Evolutionary conservation across 2,113 vertebrate genomes (phyloP).

Genomic region (Tauraco erythrolophus): DNA sequence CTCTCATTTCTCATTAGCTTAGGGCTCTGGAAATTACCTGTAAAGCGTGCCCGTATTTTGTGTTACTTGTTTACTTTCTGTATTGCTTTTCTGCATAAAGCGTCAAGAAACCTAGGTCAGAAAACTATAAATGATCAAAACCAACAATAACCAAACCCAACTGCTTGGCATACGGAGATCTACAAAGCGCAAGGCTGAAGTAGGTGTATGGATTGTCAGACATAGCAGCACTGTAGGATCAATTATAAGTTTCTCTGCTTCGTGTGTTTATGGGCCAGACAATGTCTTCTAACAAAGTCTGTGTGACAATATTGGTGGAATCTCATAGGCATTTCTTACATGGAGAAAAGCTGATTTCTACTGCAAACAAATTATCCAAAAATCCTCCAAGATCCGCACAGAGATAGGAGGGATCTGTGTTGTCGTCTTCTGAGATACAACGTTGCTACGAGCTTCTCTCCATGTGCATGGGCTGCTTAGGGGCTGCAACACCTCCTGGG

Average conservation of each 20-base stretch:
- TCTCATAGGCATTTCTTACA: background rate
- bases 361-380: background rate
- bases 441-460: accelerated
- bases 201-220: background rate
- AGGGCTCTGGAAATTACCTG: background rate
- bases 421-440: accelerated
- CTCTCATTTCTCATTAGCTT: background rate
- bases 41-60: background rate
- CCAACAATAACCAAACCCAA: background rate
- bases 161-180: background rate
- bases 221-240: background rate
- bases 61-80: background rate
- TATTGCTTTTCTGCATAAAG: background rate
- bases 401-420: background rate
- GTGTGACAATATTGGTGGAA: background rate
- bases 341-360: background rate
- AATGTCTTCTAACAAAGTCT: background rate
- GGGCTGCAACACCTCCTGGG: background rate
- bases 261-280: background rate
- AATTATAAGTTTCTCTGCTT: background rate
- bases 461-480: accelerated
- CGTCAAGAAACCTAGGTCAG: background rate
- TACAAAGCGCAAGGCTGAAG: background rate
- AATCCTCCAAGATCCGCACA: accelerated
- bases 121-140: background rate